phyloP scores from a whole-genome alignment of 1,140 invertebrate species.

The Rhysida immarginata region DNA sequence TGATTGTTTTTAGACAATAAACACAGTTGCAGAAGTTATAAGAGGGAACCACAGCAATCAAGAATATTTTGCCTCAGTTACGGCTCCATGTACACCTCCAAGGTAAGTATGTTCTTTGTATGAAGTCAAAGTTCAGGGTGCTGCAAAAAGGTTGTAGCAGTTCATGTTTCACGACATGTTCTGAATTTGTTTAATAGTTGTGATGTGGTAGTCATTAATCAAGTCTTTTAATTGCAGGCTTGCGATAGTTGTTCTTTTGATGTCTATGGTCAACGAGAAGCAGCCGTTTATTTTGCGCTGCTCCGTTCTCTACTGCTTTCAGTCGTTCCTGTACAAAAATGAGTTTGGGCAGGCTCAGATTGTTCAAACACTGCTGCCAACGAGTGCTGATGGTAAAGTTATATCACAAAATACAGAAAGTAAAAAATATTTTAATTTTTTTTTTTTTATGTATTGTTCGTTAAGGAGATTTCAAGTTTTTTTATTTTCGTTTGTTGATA shows the following conservation, averaged over 20 bases:
- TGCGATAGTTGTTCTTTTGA: conserved; percentile 81
- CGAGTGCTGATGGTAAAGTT: conserved; percentile 55
- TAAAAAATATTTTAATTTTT: too few species aligned
- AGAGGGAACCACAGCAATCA: conserved; percentile 81
- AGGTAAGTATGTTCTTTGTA: too few species aligned
- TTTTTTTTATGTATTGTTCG: too few species aligned
- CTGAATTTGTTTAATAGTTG: too few species aligned
- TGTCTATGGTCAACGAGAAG: conserved; percentile 99
- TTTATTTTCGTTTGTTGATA: too few species aligned
- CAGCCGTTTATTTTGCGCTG: conserved; percentile 82
- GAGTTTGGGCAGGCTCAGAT: conserved; percentile 71
- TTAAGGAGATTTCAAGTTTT: too few species aligned
- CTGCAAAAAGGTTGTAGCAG: too few species aligned
- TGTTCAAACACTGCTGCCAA: conserved; percentile 79
- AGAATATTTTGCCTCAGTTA: conserved; percentile 76
- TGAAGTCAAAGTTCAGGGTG: too few species aligned
- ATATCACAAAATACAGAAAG: too few species aligned
- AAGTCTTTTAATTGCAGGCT: too few species aligned
- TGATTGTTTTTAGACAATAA: conserved; percentile 56
- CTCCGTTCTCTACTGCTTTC: conserved; percentile 91
- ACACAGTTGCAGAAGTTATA: conserved; percentile 86
- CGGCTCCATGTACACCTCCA: conserved; percentile 80
- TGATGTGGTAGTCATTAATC: too few species aligned
- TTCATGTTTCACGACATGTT: too few species aligned
- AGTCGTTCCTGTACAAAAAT: conserved; percentile 91